These are phyloP conservation scores for Bolborhynchus lineola DNA, from an alignment of 2,113 vertebrate species.

Conservation along the genomic window DNA sequence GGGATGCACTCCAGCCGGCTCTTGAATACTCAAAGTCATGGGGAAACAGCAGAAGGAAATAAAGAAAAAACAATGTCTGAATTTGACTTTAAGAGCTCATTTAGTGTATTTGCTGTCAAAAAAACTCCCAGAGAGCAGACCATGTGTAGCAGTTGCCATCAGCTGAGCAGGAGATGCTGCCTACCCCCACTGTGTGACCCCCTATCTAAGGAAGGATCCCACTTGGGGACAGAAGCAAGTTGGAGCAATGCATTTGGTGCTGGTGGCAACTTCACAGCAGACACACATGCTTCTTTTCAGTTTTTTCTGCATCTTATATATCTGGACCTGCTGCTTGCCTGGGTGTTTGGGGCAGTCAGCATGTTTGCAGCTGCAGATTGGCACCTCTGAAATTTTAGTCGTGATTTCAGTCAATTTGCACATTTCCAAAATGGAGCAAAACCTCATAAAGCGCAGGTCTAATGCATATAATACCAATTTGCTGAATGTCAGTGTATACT, in stretches of 20 bases:
- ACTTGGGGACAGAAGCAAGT: fast-evolving
- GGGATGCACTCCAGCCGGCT: background rate
- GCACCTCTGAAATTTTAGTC: conserved; percentile 29
- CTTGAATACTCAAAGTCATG: background rate
- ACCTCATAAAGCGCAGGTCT: conserved; percentile 41
- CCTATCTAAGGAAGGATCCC: background rate
- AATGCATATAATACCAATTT: conserved; percentile 56
- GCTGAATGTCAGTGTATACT: conserved; percentile 57
- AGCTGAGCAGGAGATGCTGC: fast-evolving
- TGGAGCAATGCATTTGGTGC: background rate
- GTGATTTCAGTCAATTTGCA: conserved; percentile 32
- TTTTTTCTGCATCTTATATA: background rate
- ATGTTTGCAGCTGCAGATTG: background rate
- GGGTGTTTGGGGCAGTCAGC: background rate
- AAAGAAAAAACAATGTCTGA: background rate
- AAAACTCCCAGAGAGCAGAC: background rate
- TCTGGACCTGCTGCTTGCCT: background rate
- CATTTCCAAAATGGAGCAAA: conserved; percentile 40
- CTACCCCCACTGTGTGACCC: background rate
- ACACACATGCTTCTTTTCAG: fast-evolving
- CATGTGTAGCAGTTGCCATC: fast-evolving
- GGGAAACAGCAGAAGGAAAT: background rate
- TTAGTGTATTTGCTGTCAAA: background rate
- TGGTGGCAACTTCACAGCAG: background rate
- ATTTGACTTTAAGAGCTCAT: background rate